phyloP scores from a whole-genome alignment of 2,797 vertebrate species.

The Eulemur coronatus region DNA sequence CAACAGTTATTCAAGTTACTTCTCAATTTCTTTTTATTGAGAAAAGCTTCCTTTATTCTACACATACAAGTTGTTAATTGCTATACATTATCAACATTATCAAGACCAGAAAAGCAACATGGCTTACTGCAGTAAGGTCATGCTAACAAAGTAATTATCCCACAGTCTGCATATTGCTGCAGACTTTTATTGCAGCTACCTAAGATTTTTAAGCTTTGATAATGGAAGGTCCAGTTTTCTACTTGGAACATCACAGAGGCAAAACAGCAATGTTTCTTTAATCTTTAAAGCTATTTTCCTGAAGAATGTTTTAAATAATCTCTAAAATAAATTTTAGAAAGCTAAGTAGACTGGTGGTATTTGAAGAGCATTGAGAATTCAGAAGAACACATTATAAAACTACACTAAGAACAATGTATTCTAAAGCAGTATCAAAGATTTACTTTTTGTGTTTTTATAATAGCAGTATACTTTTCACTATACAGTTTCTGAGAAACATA shows the following conservation, averaged over 20 bases:
- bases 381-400: neutral
- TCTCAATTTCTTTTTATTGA: conserved; percentile 22
- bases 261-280: neutral
- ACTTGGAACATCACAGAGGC: neutral
- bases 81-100: neutral
- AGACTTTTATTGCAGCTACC: neutral
- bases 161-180: neutral
- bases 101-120: neutral
- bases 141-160: neutral
- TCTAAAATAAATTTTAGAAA: conserved; percentile 28
- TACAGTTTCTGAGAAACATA: neutral
- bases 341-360: neutral
- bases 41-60: neutral
- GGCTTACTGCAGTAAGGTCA: neutral
- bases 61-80: neutral
- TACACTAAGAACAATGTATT: neutral
- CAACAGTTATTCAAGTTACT: neutral
- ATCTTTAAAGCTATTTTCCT: conserved; percentile 6
- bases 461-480: neutral
- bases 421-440: neutral
- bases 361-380: neutral
- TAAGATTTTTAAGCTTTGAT: neutral
- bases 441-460: neutral
- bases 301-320: conserved; percentile 21
- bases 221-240: neutral